A percentile compares a stretch with the other conserved stretches of the same genome.
These are phyloP conservation scores for Stigmatopora argus DNA, from an alignment of 2,113 vertebrate species.

Conservation along the genomic window DNA sequence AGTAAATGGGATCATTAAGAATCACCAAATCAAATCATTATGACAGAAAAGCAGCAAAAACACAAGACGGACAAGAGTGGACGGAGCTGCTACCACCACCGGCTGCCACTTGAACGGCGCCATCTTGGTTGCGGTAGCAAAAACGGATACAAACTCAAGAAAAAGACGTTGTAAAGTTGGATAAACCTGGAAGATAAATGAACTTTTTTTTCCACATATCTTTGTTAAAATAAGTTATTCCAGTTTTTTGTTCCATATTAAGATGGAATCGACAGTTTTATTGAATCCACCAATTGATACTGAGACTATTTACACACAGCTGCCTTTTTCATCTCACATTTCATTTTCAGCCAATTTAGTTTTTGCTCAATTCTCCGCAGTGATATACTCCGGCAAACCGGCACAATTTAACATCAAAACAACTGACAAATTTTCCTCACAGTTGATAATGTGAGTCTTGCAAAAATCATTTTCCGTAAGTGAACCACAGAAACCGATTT, in stretches of 20 bases:
- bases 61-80: too few relatives aligned
- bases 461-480: constrained; percentile 25
- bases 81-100: too few relatives aligned
- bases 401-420: constrained; percentile 24
- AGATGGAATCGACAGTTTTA: not conserved
- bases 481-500: constrained; percentile 36
- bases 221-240: not conserved
- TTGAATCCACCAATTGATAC: not conserved
- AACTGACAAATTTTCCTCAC: constrained; percentile 7
- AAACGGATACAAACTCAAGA: too few relatives aligned
- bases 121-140: too few relatives aligned
- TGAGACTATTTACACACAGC: constrained; percentile 12
- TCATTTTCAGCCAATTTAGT: not conserved
- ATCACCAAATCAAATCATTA: too few relatives aligned
- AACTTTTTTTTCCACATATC: not conserved
- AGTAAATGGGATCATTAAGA: too few relatives aligned
- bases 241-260: not conserved
- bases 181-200: not conserved
- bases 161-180: too few relatives aligned
- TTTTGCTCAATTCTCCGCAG: constrained; percentile 16
- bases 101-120: too few relatives aligned
- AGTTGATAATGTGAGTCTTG: constrained; percentile 19
- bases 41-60: too few relatives aligned
- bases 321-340: constrained; percentile 12
- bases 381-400: constrained; percentile 15